A percentile compares a stretch with the other conserved stretches of the same genome.
phyloP scores from a whole-genome alignment of 1,140 invertebrate genomes.

The Diploscapter pachys region DNA sequence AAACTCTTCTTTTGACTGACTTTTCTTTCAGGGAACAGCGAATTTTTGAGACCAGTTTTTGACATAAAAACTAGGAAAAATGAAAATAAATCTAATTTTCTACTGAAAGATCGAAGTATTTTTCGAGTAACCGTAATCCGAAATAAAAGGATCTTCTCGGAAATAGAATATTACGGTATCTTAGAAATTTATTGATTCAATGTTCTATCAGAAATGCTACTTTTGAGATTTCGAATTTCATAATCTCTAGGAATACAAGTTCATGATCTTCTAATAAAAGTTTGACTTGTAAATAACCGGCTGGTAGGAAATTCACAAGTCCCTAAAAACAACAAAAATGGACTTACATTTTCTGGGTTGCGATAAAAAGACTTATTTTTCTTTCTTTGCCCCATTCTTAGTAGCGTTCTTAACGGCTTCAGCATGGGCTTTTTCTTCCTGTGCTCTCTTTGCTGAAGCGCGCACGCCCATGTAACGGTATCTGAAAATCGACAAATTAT shows the following conservation, averaged over 20 bases:
- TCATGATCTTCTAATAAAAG: no score
- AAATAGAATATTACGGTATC: not conserved
- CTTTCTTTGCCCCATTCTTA: no score
- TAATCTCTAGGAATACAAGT: no score
- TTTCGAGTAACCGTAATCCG: not conserved
- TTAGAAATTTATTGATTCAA: no score
- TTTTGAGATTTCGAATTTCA: no score
- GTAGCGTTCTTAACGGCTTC: no score
- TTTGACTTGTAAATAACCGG: no score
- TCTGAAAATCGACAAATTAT: constrained; percentile 4
- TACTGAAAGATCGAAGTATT: not conserved
- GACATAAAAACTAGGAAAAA: not conserved
- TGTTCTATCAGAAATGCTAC: no score
- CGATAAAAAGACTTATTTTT: no score
- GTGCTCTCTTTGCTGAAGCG: not conserved
- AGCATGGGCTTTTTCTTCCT: constrained; percentile 4
- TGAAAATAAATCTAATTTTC: not conserved
- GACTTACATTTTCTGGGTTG: no score
- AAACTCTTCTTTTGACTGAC: not conserved
- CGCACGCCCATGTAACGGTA: constrained; percentile 29
- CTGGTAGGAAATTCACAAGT: no score
- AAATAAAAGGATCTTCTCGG: not conserved
- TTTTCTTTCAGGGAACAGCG: not conserved
- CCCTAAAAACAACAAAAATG: no score
- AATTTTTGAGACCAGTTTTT: not conserved